phyloP scores from a whole-genome alignment of 2,888 invertebrate genomes.

The Drosophila longiperda region DNA sequence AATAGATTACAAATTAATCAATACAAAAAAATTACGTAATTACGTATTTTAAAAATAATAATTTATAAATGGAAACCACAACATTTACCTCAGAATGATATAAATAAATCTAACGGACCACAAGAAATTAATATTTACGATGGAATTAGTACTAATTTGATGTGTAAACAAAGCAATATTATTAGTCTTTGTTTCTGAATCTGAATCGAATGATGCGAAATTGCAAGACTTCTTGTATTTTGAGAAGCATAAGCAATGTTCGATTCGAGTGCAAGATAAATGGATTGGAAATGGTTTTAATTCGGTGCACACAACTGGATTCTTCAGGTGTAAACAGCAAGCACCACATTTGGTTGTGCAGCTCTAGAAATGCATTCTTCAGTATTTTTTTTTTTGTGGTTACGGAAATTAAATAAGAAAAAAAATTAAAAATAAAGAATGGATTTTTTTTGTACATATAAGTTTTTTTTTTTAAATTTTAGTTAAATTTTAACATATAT shows the following conservation, averaged over 20 bases:
- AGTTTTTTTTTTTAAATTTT: slow-evolving; percentile 1
- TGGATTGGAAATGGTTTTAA: slow-evolving; percentile 1
- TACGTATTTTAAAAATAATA: slow-evolving; percentile 9
- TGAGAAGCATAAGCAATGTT: slow-evolving; percentile 15
- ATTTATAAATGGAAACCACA: slow-evolving; percentile 36
- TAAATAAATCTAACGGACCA: slow-evolving; percentile 36
- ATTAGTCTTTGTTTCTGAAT: slow-evolving; percentile 1
- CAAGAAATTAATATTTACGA: slow-evolving; percentile 3
- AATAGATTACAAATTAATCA: slow-evolving; percentile 22
- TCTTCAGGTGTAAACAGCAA: slow-evolving; percentile 27
- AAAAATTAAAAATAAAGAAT: slow-evolving; percentile 16
- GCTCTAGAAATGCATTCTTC: slow-evolving; percentile 34
- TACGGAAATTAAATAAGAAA: slow-evolving; percentile 22
- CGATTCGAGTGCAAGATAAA: slow-evolving; percentile 49
- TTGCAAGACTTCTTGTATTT: slow-evolving; percentile 11
- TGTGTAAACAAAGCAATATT: not conserved
- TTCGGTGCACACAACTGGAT: slow-evolving; percentile 44
- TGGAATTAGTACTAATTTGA: not conserved
- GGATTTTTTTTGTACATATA: slow-evolving; percentile 14
- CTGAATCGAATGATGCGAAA: slow-evolving; percentile 11
- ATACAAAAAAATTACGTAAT: slow-evolving; percentile 10
- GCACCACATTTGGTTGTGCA: slow-evolving; percentile 30
- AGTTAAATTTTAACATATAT: slow-evolving; percentile 17
- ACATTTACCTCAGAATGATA: slow-evolving; percentile 43
- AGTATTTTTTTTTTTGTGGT: slow-evolving; percentile 25